A percentile compares a stretch with the other conserved stretches of the same genome.
Conservation (phyloP, 2,888 invertebrate species). For the Opisthograptis luteolata region DNA sequence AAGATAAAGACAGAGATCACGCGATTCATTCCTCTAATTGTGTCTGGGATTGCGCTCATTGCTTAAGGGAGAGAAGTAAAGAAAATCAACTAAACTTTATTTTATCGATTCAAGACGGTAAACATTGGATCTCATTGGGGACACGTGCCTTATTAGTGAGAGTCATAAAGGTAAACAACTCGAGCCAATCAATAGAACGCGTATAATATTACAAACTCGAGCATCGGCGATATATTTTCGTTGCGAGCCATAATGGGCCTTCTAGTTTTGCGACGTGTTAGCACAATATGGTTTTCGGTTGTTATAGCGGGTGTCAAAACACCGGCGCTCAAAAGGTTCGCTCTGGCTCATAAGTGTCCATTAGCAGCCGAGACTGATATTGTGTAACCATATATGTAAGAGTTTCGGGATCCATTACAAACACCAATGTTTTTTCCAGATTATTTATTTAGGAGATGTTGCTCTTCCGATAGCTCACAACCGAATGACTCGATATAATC, state of each 20-base stretch:
- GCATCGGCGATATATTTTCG: constrained; percentile 17
- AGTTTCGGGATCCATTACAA: no score
- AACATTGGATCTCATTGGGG: constrained; percentile 24
- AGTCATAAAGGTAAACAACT: constrained; percentile 21
- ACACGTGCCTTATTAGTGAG: constrained; percentile 26
- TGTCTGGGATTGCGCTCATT: constrained; percentile 40
- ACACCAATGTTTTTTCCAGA: no score
- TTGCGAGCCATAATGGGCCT: constrained; percentile 25
- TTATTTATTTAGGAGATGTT: no score
- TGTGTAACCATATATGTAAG: constrained; percentile 78
- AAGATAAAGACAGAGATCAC: constrained; percentile 66
- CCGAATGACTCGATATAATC: no score
- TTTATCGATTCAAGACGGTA: constrained; percentile 32
- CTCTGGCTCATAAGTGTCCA: constrained; percentile 73
- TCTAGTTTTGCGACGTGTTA: constrained; percentile 40
- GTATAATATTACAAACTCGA: constrained; percentile 22
- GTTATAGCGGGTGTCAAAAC: constrained; percentile 64
- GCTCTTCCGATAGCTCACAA: no score
- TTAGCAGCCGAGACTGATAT: constrained; percentile 69
- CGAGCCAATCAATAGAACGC: constrained; percentile 16
- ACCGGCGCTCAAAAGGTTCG: constrained; percentile 58
- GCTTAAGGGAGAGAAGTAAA: constrained; percentile 12
- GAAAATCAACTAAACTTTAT: constrained; percentile 22
- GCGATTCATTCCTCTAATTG: constrained; percentile 74
- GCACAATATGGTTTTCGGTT: constrained; percentile 40